Conservation (phyloP, 2,797 vertebrate genomes). For the Crenuchus spilurus region DNA sequence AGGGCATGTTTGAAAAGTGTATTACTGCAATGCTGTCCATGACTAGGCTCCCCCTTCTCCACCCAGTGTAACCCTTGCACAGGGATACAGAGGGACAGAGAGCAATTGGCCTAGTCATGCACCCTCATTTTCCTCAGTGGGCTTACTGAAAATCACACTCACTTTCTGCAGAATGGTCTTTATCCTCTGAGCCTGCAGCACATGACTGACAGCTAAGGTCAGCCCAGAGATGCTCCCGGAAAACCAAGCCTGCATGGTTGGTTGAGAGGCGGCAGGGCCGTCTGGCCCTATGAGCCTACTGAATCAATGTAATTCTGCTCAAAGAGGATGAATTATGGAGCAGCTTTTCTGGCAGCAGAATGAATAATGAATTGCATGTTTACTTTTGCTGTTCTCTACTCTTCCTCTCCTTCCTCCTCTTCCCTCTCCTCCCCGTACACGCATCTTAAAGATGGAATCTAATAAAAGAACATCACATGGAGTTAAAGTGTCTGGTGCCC, state of each 20-base stretch:
- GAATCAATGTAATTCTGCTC: constrained; percentile 43
- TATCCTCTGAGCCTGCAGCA: not conserved
- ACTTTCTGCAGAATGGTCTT: not conserved
- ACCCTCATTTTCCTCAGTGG: not conserved
- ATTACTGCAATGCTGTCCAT: too few relatives aligned
- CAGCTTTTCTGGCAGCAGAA: constrained; percentile 30
- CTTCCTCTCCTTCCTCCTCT: not conserved
- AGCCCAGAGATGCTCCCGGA: not conserved
- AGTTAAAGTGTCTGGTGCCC: not conserved
- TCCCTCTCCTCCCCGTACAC: not conserved
- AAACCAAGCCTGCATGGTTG: not conserved
- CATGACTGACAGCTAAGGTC: constrained; percentile 8
- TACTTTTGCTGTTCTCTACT: not conserved
- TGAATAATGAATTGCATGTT: constrained; percentile 48
- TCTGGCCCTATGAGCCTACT: not conserved
- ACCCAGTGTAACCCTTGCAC: too few relatives aligned
- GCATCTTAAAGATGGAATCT: not conserved
- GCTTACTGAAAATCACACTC: not conserved
- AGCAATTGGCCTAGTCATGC: not conserved
- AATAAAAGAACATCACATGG: not conserved
- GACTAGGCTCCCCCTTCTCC: too few relatives aligned
- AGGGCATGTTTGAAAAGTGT: too few relatives aligned
- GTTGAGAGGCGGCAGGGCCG: not conserved
- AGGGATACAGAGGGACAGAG: too few relatives aligned
- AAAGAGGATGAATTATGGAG: constrained; percentile 54